Evolutionary conservation across 2,113 vertebrate species (phyloP).

Genomic region (Hemibates koningsi): DNA sequence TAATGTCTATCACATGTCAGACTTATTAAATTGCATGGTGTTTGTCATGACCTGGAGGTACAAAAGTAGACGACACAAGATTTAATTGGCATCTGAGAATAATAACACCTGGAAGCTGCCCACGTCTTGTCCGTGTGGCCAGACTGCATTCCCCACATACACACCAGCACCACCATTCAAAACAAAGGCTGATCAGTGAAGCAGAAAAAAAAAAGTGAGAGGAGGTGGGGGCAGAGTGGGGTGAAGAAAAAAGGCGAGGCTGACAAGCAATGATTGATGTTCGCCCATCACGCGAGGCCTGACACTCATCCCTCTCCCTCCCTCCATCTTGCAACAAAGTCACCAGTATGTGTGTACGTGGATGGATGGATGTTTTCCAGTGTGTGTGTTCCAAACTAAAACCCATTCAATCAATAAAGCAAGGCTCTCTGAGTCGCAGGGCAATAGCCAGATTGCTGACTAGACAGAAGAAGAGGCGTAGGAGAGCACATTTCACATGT

Average conservation of each 20-base stretch:
- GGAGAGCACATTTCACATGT: constrained; percentile 65
- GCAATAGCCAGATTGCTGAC: constrained; percentile 83
- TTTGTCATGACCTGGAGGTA: constrained; percentile 76
- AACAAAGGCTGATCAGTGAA: constrained; percentile 83
- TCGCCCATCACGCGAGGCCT: constrained; percentile 79
- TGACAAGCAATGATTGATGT: constrained; percentile 90
- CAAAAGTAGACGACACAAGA: constrained; percentile 74
- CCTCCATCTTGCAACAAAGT: constrained; percentile 55
- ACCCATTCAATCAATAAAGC: constrained; percentile 67
- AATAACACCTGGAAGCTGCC: constrained; percentile 84
- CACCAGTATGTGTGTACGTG: constrained; percentile 44
- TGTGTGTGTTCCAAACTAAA: constrained; percentile 50
- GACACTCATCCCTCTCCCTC: constrained; percentile 76
- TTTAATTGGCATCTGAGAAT: constrained; percentile 83
- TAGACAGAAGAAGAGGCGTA: constrained; percentile 82
- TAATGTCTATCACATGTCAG: constrained; percentile 27
- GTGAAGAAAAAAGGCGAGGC: constrained; percentile 44
- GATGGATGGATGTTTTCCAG: constrained; percentile 16
- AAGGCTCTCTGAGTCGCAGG: constrained; percentile 40
- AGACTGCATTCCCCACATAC: constrained; percentile 71
- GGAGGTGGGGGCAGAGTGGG: neutral
- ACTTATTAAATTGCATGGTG: constrained; percentile 70
- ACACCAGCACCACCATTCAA: constrained; percentile 61
- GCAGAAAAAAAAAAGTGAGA: constrained; percentile 67
- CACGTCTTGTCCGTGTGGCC: constrained; percentile 78